These are phyloP conservation scores for Dipodomys ordii DNA, from an alignment of 2,113 vertebrate genomes.

Conservation along the genomic window DNA sequence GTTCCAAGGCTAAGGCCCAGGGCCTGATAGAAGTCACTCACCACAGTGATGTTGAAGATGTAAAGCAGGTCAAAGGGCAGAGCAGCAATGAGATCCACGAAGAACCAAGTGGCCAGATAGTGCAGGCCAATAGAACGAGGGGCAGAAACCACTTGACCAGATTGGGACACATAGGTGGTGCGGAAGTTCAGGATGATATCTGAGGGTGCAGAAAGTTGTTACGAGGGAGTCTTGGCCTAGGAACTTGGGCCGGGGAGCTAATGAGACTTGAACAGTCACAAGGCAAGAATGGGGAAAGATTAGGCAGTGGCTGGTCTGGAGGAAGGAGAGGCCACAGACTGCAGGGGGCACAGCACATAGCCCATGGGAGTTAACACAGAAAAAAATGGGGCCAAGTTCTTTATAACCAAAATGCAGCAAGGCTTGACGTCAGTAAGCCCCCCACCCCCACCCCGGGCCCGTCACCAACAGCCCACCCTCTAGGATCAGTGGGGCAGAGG, in stretches of 20 bases:
- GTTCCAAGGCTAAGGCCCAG: not conserved
- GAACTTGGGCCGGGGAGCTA: not conserved
- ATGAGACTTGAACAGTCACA: not conserved
- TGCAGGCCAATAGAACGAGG: constrained; percentile 98
- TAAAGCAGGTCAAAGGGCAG: constrained; percentile 99
- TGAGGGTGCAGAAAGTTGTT: constrained; percentile 84
- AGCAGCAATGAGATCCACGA: constrained; percentile 97
- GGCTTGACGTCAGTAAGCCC: not conserved
- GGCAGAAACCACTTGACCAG: constrained; percentile 98
- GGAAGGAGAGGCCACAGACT: not conserved
- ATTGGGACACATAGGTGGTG: constrained; percentile 98
- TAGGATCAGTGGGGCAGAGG: constrained; percentile 87
- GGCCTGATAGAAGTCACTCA: constrained; percentile 85
- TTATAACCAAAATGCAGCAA: not conserved
- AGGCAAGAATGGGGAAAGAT: not conserved
- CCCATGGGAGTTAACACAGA: not conserved
- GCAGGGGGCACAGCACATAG: not conserved
- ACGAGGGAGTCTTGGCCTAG: not conserved
- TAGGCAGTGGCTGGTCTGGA: not conserved
- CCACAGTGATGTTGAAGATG: constrained; percentile 98
- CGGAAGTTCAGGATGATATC: constrained; percentile 99
- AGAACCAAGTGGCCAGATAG: constrained; percentile 99
- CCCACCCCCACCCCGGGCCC: too few species aligned
- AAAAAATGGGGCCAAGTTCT: not conserved
- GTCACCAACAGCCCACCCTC: not conserved